Percentiles rank a stretch among this genome's conserved stretches.
These are phyloP conservation scores for Zophobas atratus DNA, from an alignment of 1,140 invertebrate species.

Conservation along the genomic window DNA sequence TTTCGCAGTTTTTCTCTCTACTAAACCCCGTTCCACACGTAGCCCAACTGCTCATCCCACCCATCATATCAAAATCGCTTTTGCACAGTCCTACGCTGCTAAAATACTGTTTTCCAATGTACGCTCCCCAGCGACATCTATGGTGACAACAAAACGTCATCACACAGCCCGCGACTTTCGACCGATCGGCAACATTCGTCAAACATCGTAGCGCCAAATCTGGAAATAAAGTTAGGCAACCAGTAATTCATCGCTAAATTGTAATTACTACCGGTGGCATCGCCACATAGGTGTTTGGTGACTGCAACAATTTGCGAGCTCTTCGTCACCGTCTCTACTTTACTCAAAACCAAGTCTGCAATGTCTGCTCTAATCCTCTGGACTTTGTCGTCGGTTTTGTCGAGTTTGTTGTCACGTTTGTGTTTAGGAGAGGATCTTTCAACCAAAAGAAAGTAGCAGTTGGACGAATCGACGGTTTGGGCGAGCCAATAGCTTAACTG, in stretches of 20 bases:
- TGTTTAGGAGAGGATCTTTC: slow-evolving; percentile 86
- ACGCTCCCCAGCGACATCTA: slow-evolving; percentile 80
- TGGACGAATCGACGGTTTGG: slow-evolving; percentile 70
- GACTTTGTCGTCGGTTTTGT: slow-evolving; percentile 70
- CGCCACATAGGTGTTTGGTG: slow-evolving; percentile 91
- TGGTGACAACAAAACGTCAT: slow-evolving; percentile 93
- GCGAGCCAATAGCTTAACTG: slow-evolving; percentile 83
- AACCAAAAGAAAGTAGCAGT: slow-evolving; percentile 78
- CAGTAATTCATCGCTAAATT: slow-evolving; percentile 28
- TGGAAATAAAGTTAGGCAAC: slow-evolving; percentile 62
- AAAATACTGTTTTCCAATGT: slow-evolving; percentile 78
- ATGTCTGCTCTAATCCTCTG: slow-evolving; percentile 81
- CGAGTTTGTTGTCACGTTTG: slow-evolving; percentile 83
- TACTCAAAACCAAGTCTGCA: slow-evolving; percentile 78
- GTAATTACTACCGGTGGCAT: slow-evolving; percentile 79
- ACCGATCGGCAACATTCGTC: slow-evolving; percentile 64
- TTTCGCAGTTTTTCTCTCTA: slow-evolving; percentile 63
- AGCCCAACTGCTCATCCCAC: slow-evolving; percentile 88
- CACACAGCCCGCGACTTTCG: slow-evolving; percentile 74
- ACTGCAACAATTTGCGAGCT: slow-evolving; percentile 76
- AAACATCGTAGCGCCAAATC: slow-evolving; percentile 83
- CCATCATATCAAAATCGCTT: slow-evolving; percentile 83
- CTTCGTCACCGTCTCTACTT: slow-evolving; percentile 70
- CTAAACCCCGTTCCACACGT: slow-evolving; percentile 80
- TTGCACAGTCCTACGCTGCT: slow-evolving; percentile 73